phyloP scores from a whole-genome alignment of 2,797 vertebrate species.

The Clarias platycephalus region DNA sequence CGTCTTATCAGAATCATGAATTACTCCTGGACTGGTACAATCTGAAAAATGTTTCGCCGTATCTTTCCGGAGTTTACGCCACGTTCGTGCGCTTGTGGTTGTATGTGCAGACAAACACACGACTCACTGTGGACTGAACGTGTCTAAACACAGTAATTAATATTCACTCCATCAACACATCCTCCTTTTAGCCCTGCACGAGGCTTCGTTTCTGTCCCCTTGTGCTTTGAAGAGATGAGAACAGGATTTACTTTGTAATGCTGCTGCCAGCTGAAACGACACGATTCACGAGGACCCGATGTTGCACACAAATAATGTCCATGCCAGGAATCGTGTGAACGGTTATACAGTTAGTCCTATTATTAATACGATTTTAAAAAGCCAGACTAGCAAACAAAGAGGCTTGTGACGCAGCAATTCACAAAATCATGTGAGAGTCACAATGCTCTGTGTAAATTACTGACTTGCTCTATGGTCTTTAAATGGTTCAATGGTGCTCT shows the following conservation, averaged over 20 bases:
- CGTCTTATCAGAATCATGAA: background rate
- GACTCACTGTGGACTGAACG: background rate
- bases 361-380: constrained; percentile 39
- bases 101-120: background rate
- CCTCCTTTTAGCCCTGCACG: constrained; percentile 19
- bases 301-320: background rate
- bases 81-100: background rate
- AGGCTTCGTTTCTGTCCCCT: constrained; percentile 13
- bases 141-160: background rate
- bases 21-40: background rate
- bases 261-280: constrained; percentile 13
- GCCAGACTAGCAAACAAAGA: constrained; percentile 34
- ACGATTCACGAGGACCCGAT: constrained; percentile 28
- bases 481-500: background rate
- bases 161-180: background rate
- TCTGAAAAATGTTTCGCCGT: background rate
- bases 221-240: constrained; percentile 33
- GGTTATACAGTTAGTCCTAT: constrained; percentile 17
- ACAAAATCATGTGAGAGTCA: constrained; percentile 34
- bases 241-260: constrained; percentile 36
- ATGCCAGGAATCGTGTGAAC: background rate
- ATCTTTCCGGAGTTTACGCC: background rate
- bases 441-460: background rate
- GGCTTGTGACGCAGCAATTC: constrained; percentile 28
- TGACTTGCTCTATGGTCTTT: background rate